phyloP scores from a whole-genome alignment of 2,888 invertebrate genomes.

The Byasa hedistus region DNA sequence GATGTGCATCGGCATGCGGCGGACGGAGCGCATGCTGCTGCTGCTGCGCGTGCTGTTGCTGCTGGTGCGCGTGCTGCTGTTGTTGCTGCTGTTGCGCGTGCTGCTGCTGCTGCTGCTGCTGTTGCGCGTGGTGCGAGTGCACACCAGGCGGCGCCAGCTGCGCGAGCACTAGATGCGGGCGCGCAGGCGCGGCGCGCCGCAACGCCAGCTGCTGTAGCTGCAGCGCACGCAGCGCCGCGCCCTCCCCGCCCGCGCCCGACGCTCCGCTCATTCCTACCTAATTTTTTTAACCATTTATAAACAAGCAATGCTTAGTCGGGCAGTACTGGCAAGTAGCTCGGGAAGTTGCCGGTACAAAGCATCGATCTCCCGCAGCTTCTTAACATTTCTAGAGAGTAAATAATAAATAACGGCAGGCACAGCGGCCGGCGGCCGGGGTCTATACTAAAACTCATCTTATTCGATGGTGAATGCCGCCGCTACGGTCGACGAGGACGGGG shows the following conservation, averaged over 20 bases:
- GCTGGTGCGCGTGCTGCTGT: constrained; percentile 45
- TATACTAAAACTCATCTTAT: too few species aligned
- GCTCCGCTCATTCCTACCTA: constrained; percentile 34
- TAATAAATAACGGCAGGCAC: too few species aligned
- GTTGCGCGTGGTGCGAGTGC: constrained; percentile 43
- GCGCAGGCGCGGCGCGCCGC: constrained; percentile 48
- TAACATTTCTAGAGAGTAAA: too few species aligned
- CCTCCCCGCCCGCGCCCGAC: constrained; percentile 20
- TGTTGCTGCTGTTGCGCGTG: too few species aligned
- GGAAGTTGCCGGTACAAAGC: too few species aligned
- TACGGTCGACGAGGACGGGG: too few species aligned
- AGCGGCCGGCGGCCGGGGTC: too few species aligned
- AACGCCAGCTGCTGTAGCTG: constrained; percentile 78
- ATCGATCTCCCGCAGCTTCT: too few species aligned
- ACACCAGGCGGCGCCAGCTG: constrained; percentile 50
- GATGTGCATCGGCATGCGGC: constrained; percentile 8
- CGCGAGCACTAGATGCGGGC: constrained; percentile 58
- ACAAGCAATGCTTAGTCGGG: too few species aligned
- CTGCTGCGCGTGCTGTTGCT: constrained; percentile 46
- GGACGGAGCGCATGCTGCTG: constrained; percentile 36
- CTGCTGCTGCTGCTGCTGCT: constrained; percentile 44
- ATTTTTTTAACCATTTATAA: too few species aligned
- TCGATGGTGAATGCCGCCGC: too few species aligned
- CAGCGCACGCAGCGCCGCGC: constrained; percentile 64
- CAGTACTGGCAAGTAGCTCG: too few species aligned